Percentiles rank a stretch among this genome's conserved stretches.
phyloP scores from a whole-genome alignment of 2,797 vertebrate species.

The Alfaro cultratus region DNA sequence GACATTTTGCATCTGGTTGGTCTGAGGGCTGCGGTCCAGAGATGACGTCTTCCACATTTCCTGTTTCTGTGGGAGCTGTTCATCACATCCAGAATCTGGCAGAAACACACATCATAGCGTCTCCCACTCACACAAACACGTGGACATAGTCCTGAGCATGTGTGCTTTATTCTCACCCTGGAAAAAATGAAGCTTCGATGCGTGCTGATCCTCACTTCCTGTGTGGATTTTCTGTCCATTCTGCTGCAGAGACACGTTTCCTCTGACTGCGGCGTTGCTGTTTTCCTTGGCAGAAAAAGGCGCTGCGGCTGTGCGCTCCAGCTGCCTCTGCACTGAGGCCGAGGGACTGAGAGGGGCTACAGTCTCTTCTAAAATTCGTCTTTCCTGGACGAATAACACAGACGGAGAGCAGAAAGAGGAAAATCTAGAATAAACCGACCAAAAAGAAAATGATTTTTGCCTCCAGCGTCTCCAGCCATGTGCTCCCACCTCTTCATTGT shows the following conservation, averaged over 20 bases:
- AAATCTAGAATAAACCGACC: not conserved
- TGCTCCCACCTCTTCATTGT: slow-evolving; percentile 92
- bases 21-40: slow-evolving; percentile 77
- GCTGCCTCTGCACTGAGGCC: slow-evolving; percentile 53
- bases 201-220: slow-evolving; percentile 69
- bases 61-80: slow-evolving; percentile 75
- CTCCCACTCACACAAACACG: not conserved
- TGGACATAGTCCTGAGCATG: not conserved
- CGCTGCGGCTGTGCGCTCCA: slow-evolving; percentile 30
- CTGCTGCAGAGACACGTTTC: slow-evolving; percentile 56
- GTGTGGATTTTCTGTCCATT: slow-evolving; percentile 64
- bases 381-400: slow-evolving; percentile 80
- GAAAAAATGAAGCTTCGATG: slow-evolving; percentile 82
- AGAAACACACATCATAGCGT: not conserved
- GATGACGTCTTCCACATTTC: slow-evolving; percentile 82
- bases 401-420: slow-evolving; percentile 15
- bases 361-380: slow-evolving; percentile 94
- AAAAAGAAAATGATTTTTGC: not conserved
- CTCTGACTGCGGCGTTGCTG: slow-evolving; percentile 14
- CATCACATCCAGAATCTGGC: slow-evolving; percentile 79
- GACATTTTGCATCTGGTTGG: slow-evolving; percentile 66
- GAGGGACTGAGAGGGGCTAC: slow-evolving; percentile 85
- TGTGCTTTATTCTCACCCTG: slow-evolving; percentile 79
- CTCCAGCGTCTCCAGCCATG: not conserved
- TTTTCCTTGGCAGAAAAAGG: slow-evolving; percentile 31